A percentile compares a stretch with the other conserved stretches of the same genome.
These are phyloP conservation scores for Trachurus trachurus DNA, from an alignment of 2,797 vertebrate species.

Conservation along the genomic window DNA sequence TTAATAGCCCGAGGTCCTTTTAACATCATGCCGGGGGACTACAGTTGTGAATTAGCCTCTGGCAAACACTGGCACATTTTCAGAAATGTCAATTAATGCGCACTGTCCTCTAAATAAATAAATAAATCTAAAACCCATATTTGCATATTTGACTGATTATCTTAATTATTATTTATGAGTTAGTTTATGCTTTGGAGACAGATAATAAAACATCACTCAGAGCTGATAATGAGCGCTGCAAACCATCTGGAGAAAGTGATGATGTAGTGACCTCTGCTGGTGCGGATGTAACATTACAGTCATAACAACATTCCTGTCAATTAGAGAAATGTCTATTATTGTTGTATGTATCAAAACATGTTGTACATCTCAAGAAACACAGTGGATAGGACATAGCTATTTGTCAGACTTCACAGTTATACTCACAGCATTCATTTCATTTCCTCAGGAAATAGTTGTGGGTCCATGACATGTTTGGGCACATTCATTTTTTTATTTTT, in stretches of 20 bases:
- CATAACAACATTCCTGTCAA: background rate
- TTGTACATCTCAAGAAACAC: too few relatives aligned
- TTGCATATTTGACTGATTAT: background rate
- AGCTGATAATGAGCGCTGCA: background rate
- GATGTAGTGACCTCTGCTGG: slow-evolving; percentile 40
- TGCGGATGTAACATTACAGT: slow-evolving; percentile 8
- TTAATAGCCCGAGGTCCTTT: too few relatives aligned
- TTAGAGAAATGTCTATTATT: too few relatives aligned
- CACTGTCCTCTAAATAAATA: too few relatives aligned
- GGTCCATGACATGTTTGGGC: background rate
- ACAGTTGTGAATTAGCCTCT: too few relatives aligned
- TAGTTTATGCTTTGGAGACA: background rate
- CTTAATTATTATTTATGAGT: background rate
- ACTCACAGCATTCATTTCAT: background rate
- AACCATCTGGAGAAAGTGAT: slow-evolving; percentile 9
- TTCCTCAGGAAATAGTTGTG: background rate
- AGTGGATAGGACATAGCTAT: background rate
- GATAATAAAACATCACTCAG: background rate
- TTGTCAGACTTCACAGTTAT: background rate
- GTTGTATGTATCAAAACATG: too few relatives aligned
- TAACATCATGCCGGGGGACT: too few relatives aligned
- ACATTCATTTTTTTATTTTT: background rate
- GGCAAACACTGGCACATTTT: too few relatives aligned
- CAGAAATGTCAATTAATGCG: too few relatives aligned
- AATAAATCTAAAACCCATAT: background rate